Percentiles rank a stretch among this genome's conserved stretches.
Evolutionary conservation across 2,888 invertebrate species (phyloP).

Genomic region (Brachyptera risi): DNA sequence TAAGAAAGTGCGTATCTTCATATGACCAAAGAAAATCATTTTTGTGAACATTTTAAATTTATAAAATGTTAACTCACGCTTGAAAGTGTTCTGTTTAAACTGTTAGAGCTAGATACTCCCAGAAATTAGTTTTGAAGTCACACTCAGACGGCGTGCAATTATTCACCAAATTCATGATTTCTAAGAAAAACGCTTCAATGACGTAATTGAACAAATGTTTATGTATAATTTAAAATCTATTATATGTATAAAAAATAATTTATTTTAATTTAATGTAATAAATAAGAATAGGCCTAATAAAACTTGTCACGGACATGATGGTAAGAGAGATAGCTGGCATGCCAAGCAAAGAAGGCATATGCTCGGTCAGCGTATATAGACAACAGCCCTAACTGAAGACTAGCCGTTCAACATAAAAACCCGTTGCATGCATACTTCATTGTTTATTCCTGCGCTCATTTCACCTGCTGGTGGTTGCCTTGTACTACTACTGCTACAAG

Average conservation of each 20-base stretch:
- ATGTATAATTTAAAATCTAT: not conserved
- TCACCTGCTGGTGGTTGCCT: constrained; percentile 12
- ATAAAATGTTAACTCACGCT: too few relatives aligned
- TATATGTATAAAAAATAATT: not conserved
- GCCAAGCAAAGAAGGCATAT: constrained; percentile 1
- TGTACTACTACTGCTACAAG: not conserved
- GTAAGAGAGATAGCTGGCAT: not conserved
- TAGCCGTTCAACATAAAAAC: not conserved
- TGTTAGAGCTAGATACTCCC: too few relatives aligned
- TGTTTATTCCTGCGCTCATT: constrained; percentile 17
- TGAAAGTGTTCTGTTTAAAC: too few relatives aligned
- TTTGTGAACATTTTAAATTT: too few relatives aligned
- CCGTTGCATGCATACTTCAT: not conserved
- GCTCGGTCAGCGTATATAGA: not conserved
- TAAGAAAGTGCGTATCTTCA: too few relatives aligned
- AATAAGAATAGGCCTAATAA: constrained; percentile 12
- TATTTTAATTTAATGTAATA: constrained; percentile 13
- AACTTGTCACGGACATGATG: constrained; percentile 11
- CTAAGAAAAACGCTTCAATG: not conserved
- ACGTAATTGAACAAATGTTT: not conserved
- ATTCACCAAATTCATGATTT: not conserved
- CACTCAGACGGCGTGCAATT: too few relatives aligned
- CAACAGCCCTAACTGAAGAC: too few relatives aligned
- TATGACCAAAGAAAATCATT: too few relatives aligned
- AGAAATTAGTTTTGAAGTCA: too few relatives aligned